Percentiles rank a stretch among this genome's conserved stretches.
Conservation (phyloP, 2,888 invertebrate species). For the Coelinius sp. region DNA sequence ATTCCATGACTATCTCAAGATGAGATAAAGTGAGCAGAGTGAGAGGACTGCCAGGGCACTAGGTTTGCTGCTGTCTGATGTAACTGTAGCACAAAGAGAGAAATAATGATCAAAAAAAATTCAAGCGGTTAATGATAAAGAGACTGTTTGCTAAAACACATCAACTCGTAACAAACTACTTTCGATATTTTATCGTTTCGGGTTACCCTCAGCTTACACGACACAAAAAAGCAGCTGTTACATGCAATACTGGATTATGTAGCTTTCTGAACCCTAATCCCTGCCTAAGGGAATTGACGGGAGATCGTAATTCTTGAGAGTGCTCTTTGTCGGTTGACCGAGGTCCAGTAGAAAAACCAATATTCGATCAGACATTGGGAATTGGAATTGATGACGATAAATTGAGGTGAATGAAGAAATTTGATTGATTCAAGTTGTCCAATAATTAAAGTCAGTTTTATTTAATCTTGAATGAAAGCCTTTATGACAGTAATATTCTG, state of each 20-base stretch:
- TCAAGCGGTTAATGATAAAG: too few species aligned
- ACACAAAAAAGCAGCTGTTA: constrained; percentile 21
- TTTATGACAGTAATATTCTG: too few species aligned
- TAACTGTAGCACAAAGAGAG: constrained; percentile 18
- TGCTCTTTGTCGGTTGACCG: not conserved
- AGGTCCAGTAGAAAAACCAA: constrained; percentile 13
- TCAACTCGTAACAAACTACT: not conserved
- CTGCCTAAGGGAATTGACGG: not conserved
- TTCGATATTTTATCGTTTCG: not conserved
- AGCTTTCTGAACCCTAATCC: not conserved
- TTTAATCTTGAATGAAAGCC: too few species aligned
- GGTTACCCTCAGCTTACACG: not conserved
- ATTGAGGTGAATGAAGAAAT: too few species aligned
- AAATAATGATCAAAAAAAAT: not conserved
- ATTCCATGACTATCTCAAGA: constrained; percentile 24
- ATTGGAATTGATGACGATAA: constrained; percentile 5
- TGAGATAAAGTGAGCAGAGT: not conserved
- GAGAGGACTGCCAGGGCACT: not conserved
- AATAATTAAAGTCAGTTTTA: too few species aligned
- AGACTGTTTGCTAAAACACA: not conserved
- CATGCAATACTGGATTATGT: not conserved
- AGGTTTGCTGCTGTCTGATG: not conserved
- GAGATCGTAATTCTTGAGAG: constrained; percentile 19
- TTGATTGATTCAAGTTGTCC: too few species aligned
- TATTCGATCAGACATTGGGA: constrained; percentile 16